Conservation (phyloP, 2,113 vertebrate genomes). For the Cynopterus brachyotis region DNA sequence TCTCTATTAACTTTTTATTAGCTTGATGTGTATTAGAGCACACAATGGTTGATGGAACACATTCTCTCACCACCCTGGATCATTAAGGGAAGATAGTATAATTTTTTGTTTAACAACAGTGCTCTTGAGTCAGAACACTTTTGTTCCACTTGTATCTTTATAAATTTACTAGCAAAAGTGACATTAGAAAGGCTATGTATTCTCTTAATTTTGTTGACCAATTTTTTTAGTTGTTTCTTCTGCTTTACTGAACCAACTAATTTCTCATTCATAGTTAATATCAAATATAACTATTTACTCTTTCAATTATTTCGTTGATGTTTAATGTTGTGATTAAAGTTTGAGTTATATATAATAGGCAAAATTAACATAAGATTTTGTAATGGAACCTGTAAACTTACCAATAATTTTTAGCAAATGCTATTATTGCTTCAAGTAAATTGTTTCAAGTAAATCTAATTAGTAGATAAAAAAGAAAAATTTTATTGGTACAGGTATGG, state of each 20-base stretch:
- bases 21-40: not conserved
- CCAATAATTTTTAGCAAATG: not conserved
- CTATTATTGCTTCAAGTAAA: not conserved
- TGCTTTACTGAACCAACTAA: not conserved
- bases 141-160: not conserved
- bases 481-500: not conserved
- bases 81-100: not conserved
- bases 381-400: not conserved
- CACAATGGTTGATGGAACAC: not conserved
- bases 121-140: not conserved
- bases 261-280: not conserved
- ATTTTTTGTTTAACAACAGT: not conserved
- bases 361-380: not conserved
- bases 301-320: not conserved
- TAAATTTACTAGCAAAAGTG: not conserved
- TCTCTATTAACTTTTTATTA: not conserved
- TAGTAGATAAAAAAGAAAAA: not conserved
- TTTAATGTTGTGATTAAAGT: not conserved
- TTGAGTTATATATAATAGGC: not conserved
- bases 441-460: not conserved
- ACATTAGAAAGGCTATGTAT: not conserved
- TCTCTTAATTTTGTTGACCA: not conserved
- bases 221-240: not conserved
- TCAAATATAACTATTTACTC: not conserved
- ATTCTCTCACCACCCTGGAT: not conserved